Base-by-base conservation (phyloP, 1,140 invertebrate species). In the Trypoxylus dichotomus region DNA sequence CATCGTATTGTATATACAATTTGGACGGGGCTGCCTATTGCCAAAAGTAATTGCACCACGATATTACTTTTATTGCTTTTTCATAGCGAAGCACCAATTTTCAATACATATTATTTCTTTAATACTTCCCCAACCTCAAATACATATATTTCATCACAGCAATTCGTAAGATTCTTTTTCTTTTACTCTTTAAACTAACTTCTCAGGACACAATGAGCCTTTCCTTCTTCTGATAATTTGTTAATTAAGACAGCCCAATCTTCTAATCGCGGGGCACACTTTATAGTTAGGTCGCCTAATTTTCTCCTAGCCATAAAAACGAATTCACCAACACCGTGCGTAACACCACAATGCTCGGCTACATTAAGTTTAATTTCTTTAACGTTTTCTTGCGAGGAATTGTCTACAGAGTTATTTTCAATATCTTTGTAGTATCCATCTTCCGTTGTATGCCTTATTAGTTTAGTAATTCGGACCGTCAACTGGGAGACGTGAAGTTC, bases 251-350 rank as follows among this genome's bases (percentile, higher is more conserved):
- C 82, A 1, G 87, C 86, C 94, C 94, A 95, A 60, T 93, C 89
- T 42, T 91, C 89, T 3, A 92, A 83, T 77, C 92, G 87, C 0
- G 94, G 93, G 0, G 94, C 93, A 82, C 94, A 95, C 0, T 90
- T 89, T 19, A 95, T 84, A 1, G 90, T 87, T n/a, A 93, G 86
- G 42, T 92, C 89, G 2, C 93, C 93, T 10, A 96, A 88, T 79
- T 92, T 89, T 77, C 92, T 87, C 76, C 92, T 88, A 13, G 93
- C 94, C 89, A 95, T 93, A 84, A 95, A 91, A 41, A 95, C 88
- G 87, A 95, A 95, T 85, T 94, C 92, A 0, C 94, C 94, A 7
- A 88, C 86, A 7, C 94, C 94, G 29, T 91, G 89, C 37, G 88
- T 86, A 19, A 93, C 92, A 7, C 92, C 92, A 83, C 94, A 95